Evolutionary conservation across 2,888 invertebrate genomes (phyloP).

Genomic region (Acleris literana): DNA sequence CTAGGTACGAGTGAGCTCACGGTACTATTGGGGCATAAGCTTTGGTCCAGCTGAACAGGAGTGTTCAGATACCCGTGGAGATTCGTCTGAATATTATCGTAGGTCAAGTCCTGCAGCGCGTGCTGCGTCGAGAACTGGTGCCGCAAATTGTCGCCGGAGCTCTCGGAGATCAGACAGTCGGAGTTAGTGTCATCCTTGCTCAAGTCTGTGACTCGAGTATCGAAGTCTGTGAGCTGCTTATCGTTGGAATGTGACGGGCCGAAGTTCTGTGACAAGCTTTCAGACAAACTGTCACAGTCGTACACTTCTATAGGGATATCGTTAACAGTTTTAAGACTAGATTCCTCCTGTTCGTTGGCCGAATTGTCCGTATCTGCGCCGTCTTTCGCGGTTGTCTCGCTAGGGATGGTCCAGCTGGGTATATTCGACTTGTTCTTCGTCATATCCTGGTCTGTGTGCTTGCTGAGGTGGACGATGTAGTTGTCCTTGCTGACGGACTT

Average conservation of each 20-base stretch:
- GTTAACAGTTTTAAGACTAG: conserved; percentile 57
- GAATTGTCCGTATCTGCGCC: conserved; percentile 45
- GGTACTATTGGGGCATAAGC: conserved; percentile 59
- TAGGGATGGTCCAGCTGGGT: conserved; percentile 76
- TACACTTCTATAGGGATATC: conserved; percentile 73
- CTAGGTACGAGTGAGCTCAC: conserved; percentile 62
- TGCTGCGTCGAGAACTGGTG: conserved; percentile 63
- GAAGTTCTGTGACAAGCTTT: conserved; percentile 62
- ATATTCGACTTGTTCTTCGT: conserved; percentile 60
- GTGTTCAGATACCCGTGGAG: conserved; percentile 68
- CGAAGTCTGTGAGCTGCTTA: conserved; percentile 54
- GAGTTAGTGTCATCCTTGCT: conserved; percentile 74
- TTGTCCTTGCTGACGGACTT: conserved; percentile 86
- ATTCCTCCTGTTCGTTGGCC: conserved; percentile 53
- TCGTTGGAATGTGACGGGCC: conserved; percentile 54
- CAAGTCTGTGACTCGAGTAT: conserved; percentile 57
- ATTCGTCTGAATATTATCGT: conserved; percentile 60
- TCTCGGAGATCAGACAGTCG: conserved; percentile 70
- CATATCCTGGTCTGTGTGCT: conserved; percentile 77
- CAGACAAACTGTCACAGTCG: conserved; percentile 74
- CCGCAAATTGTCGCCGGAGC: conserved; percentile 63
- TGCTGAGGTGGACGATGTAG: conserved; percentile 80
- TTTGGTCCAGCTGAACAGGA: conserved; percentile 64
- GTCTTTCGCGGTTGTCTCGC: conserved; percentile 54
- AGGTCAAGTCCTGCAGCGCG: conserved; percentile 57